Base-by-base conservation (phyloP, 2,888 invertebrate genomes). In the Petrolisthes manimaculis region DNA sequence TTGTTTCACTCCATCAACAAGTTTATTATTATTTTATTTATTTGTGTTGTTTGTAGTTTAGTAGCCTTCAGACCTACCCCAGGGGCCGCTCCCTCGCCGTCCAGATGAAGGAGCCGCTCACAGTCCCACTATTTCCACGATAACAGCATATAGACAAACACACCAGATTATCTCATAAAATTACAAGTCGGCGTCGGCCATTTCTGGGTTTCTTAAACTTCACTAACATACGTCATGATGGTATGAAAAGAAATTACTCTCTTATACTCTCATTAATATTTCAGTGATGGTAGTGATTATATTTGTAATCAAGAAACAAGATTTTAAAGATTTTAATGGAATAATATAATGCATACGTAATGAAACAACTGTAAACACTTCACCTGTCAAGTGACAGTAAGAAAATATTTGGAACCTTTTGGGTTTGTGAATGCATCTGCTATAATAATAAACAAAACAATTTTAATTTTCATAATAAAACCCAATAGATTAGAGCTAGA, bases 181-280 rank as follows among this genome's bases (percentile, higher is more conserved):
- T 84, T 71, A 67, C 56, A 83, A 84, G 84, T 80, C 88, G 88
- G 88, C 88, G 88, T 88, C 88, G 88, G 88, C 88, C 88, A 88
- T 88, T 88, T 84, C 88, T 86, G 53, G 83, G n/a, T 37, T 53
- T 56, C 86, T 77, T 55, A 53, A 83, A 69, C 53, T 83, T 81
- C 75, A 82, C 80, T 37, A 53, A 74, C 67, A 71, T 53, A 88
- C 51, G 56, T 61, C 37, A 69, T 75, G 81, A 51, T 84, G 56
- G n/a, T 81, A 24, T 37, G n/a, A 88, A 88, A 88, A 81, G 54
- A 83, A 37, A 51, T n/a, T 6, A 37, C 8, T 69, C 37, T 8
- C 67, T 61, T 6, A 1, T 24, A 4, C 51, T 18, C 1, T 14
- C 18, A 21, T 6, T 21, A 9, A n/a, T 67, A 67, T 5, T 9